phyloP scores from a whole-genome alignment of 2,113 vertebrate species.

The Orthonyx spaldingii region DNA sequence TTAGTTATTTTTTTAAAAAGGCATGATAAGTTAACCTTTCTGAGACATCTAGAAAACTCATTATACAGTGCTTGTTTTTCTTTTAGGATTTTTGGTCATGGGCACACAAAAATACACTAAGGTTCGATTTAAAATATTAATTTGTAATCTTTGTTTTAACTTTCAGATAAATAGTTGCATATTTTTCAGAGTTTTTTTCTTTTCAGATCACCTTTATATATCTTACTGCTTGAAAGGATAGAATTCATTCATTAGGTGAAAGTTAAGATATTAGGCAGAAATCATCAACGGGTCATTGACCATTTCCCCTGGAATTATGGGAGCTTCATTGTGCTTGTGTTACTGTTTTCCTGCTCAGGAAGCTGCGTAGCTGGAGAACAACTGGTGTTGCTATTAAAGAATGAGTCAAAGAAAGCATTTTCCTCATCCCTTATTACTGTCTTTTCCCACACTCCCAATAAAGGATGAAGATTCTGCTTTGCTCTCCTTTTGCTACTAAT shows the following conservation, averaged over 20 bases:
- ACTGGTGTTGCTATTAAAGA: neutral
- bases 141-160: neutral
- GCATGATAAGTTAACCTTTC: neutral
- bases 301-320: neutral
- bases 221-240: neutral
- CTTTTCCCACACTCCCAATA: neutral
- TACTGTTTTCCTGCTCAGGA: neutral
- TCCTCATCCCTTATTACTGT: neutral
- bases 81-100: neutral
- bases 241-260: neutral
- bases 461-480: neutral
- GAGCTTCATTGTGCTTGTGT: neutral
- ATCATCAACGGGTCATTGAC: neutral
- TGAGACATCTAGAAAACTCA: neutral
- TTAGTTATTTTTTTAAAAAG: neutral
- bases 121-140: neutral
- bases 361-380: rapidly evolving
- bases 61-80: neutral
- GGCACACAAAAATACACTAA: neutral
- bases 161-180: neutral
- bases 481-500: neutral
- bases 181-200: neutral
- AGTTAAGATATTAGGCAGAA: neutral
- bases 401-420: neutral
- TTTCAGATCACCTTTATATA: neutral